phyloP scores from a whole-genome alignment of 2,113 vertebrate species.

The Columba janthina region DNA sequence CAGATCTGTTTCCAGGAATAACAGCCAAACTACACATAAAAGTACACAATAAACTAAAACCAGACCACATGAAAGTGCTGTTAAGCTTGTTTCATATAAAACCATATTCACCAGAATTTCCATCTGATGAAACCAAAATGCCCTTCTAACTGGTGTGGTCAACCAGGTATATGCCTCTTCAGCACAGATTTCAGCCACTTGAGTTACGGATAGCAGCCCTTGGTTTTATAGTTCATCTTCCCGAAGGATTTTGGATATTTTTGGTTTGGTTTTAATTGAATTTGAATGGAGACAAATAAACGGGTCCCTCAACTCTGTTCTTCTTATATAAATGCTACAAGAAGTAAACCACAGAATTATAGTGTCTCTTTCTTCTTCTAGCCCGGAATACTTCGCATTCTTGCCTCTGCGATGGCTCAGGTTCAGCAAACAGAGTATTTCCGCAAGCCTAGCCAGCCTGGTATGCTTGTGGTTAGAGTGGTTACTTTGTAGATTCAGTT shows the following conservation, averaged over 20 bases:
- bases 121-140: neutral
- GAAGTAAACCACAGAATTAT: neutral
- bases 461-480: neutral
- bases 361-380: neutral
- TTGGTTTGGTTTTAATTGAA: neutral
- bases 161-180: neutral
- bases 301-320: neutral
- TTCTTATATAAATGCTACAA: neutral
- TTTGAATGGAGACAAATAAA: neutral
- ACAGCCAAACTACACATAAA: neutral
- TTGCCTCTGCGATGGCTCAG: neutral
- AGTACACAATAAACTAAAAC: neutral
- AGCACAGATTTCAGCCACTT: neutral
- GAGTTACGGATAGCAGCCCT: neutral
- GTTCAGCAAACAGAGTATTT: neutral
- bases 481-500: neutral
- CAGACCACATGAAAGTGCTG: neutral
- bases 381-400: neutral
- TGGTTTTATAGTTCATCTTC: neutral
- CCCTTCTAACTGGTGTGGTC: neutral
- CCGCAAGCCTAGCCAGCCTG: accelerated
- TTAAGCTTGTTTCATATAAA: neutral
- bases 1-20: neutral
- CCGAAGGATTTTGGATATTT: neutral
- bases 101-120: neutral